Conservation (phyloP, 1,140 invertebrate genomes). For the Chymomyza costata region DNA sequence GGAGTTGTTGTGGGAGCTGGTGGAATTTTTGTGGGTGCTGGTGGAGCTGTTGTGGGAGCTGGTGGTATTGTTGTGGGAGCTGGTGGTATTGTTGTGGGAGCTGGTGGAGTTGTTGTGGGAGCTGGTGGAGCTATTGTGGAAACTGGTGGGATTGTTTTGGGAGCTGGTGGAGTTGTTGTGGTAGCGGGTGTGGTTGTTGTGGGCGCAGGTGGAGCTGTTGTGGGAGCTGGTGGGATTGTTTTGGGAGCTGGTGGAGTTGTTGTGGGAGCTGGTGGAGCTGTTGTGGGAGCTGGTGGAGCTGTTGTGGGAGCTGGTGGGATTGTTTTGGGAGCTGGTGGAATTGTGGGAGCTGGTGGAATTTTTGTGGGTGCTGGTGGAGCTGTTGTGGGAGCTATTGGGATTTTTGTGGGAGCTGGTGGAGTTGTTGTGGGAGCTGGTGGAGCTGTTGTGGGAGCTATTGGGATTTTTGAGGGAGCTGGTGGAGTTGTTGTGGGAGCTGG, state of each 20-base stretch:
- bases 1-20: no score
- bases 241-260: not conserved
- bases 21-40: no score
- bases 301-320: not conserved
- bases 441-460: constrained; percentile 6
- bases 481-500: constrained; percentile 3
- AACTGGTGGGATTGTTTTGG: constrained; percentile 11
- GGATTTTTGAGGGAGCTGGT: not conserved
- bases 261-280: not conserved
- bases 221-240: not conserved
- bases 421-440: not conserved
- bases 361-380: not conserved
- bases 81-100: not conserved
- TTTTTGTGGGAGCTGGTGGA: not conserved
- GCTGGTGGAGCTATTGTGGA: constrained; percentile 9
- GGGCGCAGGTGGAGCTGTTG: constrained; percentile 12
- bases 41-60: no score
- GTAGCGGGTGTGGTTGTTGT: constrained; percentile 10
- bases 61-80: constrained; percentile 10
- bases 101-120: no score
- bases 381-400: not conserved
- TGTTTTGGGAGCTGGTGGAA: not conserved
- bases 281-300: not conserved
- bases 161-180: constrained; percentile 9
- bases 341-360: constrained; percentile 6